Base-by-base conservation (phyloP, 2,797 vertebrate genomes). In the Anolis apletophallus region DNA sequence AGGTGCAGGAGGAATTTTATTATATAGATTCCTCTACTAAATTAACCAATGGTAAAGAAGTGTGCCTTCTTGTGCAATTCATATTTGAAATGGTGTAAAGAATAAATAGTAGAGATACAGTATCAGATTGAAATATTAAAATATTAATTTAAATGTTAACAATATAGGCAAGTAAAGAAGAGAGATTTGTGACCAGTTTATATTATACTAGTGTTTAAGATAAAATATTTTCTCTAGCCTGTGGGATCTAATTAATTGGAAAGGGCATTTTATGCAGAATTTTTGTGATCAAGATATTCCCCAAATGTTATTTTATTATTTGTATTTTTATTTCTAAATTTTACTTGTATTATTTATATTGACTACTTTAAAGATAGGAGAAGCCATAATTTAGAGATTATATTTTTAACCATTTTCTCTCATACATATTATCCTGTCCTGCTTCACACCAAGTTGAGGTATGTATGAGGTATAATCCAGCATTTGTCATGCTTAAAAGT, bases 1-100 rank as follows among this genome's bases (percentile, higher is more conserved):
- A 96, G 96, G 97, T 97, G 97, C 96, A 98, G 89, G 93, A 94
- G 88, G 90, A 88, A 92, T 95, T 96, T 93, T 95, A 93, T 95
- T 95, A 91, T 94, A 91, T 94, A 96, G 95, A 88, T 91, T 93
- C 74, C 57, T 85, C 93, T 94, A 94, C 87, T 93, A 81, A 89
- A 91, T 91, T 88, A 88, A 88, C 88, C 90, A 17, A 88, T 90
- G 83, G 92, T 80, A 69, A 57, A 52, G 36, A 87, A 64, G 29
- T 64, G 26, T 64, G 61, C 26, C 10, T 64, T 64, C 61, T 64
- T 64, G 26, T 64, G 29, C 26, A 64, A 64, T 64, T 64, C 26
- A 9, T 64, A 29, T 64, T 29, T 64, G 32, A 80, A 32, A 72
- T 54, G 72, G 36, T 69, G 11, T 61, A 71, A 83, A 80, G 92